These are phyloP conservation scores for Neoaliturus tenellus DNA, from an alignment of 2,888 invertebrate species.

Conservation along the genomic window DNA sequence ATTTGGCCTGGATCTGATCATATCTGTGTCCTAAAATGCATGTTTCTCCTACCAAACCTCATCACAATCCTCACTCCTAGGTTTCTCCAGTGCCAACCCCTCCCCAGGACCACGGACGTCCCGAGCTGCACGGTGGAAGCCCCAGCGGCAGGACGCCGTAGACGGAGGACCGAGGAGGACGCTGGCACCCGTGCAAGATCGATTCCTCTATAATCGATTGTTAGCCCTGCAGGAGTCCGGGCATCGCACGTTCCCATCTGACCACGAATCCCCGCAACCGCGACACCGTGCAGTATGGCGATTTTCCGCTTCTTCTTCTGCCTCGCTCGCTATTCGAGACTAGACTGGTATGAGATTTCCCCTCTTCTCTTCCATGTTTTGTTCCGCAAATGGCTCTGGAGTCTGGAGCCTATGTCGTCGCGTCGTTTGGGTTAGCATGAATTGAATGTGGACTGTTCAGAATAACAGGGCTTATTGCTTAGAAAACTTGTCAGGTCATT, in stretches of 20 bases:
- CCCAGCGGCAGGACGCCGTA: neutral
- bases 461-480: no score
- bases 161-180: neutral
- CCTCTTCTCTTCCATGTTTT: neutral
- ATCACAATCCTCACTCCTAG: no score
- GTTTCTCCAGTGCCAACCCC: neutral
- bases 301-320: neutral
- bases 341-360: neutral
- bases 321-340: neutral
- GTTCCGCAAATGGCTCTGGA: neutral
- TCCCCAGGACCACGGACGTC: neutral
- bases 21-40: no score
- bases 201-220: slow-evolving; percentile 40
- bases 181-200: neutral
- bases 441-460: no score
- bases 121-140: no score
- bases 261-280: neutral
- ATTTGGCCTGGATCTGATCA: no score
- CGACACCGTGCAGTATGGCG: slow-evolving; percentile 9
- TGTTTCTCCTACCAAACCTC: no score
- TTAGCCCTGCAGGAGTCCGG: slow-evolving; percentile 25
- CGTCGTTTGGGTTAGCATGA: neutral
- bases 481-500: no score
- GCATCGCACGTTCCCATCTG: slow-evolving; percentile 22
- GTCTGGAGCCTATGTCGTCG: neutral